These are phyloP conservation scores for Antheraea pernyi DNA, from an alignment of 1,140 invertebrate genomes.

Conservation along the genomic window DNA sequence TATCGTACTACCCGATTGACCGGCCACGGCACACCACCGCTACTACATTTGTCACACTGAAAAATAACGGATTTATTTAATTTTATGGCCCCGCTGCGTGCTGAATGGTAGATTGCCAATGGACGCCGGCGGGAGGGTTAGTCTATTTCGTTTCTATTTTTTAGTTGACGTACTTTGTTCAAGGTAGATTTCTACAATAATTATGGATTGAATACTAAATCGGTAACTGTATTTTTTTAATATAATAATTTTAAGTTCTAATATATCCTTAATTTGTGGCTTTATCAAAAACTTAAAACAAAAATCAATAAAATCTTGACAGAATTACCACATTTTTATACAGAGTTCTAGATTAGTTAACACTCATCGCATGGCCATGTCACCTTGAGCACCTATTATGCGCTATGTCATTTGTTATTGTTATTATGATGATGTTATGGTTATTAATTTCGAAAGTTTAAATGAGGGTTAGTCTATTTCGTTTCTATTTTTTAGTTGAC, in stretches of 20 bases:
- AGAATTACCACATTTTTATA: no score
- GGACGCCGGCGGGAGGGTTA: constrained; percentile 21
- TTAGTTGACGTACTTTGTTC: background rate
- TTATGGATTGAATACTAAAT: background rate
- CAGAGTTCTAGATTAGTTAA: no score
- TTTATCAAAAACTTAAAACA: no score
- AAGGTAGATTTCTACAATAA: background rate
- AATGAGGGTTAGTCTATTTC: constrained; percentile 15
- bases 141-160: background rate
- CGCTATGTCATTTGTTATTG: no score
- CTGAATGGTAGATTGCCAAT: constrained; percentile 68
- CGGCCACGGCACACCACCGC: constrained; percentile 33
- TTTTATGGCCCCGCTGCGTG: constrained; percentile 72
- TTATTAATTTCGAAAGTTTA: no score
- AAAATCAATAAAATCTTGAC: no score
- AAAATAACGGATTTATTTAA: constrained; percentile 78
- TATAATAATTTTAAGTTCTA: no score
- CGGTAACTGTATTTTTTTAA: background rate
- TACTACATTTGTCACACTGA: constrained; percentile 71
- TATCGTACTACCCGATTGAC: constrained; percentile 73
- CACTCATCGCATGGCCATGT: no score
- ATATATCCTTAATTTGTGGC: no score
- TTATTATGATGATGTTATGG: no score
- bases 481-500: background rate
- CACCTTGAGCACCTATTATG: no score